phyloP scores from a whole-genome alignment of 2,797 vertebrate species.

The Coreius guichenoti region DNA sequence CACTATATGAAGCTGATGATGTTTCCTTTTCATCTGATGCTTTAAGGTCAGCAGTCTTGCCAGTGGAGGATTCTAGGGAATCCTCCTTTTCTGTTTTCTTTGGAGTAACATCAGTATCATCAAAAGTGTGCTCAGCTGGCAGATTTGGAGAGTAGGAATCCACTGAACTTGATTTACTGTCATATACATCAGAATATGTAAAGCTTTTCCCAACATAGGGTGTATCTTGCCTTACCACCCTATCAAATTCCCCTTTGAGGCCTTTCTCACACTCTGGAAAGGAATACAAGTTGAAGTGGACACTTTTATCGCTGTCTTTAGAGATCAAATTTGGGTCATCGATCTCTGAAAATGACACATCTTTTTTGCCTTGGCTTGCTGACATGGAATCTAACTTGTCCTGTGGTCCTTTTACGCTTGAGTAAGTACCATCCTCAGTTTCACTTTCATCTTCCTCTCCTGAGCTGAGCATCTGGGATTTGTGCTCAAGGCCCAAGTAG shows the following conservation, averaged over 20 bases:
- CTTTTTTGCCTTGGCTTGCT: constrained; percentile 55
- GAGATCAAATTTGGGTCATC: constrained; percentile 56
- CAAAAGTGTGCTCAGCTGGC: constrained; percentile 68
- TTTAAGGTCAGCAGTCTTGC: constrained; percentile 40
- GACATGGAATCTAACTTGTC: constrained; percentile 62
- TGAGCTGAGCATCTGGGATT: constrained; percentile 71
- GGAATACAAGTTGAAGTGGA: constrained; percentile 74
- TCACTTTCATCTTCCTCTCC: constrained; percentile 74
- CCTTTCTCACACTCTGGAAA: constrained; percentile 75
- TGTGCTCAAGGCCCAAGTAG: constrained; percentile 64
- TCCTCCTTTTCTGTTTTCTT: constrained; percentile 74
- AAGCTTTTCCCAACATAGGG: constrained; percentile 95
- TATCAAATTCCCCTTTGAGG: constrained; percentile 61
- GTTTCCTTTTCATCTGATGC: constrained; percentile 76
- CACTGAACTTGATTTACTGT: constrained; percentile 80
- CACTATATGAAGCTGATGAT: constrained; percentile 72
- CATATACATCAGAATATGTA: constrained; percentile 91
- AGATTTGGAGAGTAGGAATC: constrained; percentile 70
- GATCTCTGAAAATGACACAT: constrained; percentile 56
- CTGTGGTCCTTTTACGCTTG: constrained; percentile 59
- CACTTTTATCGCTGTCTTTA: constrained; percentile 74
- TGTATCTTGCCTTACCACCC: constrained; percentile 91
- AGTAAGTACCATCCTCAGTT: constrained; percentile 67
- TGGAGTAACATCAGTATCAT: constrained; percentile 63
- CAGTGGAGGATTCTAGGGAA: constrained; percentile 65